These are phyloP conservation scores for Mycteria americana DNA, from an alignment of 2,797 vertebrate genomes.

Conservation along the genomic window DNA sequence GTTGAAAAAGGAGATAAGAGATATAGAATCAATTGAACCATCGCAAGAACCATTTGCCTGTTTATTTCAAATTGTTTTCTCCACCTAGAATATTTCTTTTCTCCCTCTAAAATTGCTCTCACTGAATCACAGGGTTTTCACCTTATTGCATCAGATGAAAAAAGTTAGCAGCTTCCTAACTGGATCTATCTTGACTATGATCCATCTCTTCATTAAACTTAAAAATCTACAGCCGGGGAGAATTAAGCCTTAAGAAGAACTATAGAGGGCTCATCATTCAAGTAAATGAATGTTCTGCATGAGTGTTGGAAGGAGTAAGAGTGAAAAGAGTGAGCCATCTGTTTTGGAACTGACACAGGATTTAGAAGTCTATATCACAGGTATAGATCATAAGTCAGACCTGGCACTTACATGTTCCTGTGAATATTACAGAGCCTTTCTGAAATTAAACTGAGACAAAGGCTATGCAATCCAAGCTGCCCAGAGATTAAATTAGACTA, in stretches of 20 bases:
- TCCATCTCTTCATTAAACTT: conserved; percentile 60
- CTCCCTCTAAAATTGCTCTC: neutral
- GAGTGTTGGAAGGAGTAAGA: conserved; percentile 19
- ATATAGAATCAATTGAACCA: neutral
- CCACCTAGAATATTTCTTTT: neutral
- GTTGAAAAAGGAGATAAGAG: neutral
- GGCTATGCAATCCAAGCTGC: neutral
- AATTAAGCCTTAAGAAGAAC: conserved; percentile 51
- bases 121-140: neutral
- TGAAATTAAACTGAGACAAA: conserved; percentile 26
- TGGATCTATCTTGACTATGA: conserved; percentile 54
- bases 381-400: conserved; percentile 53
- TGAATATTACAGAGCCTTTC: conserved; percentile 18
- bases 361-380: conserved; percentile 11
- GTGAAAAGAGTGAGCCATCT: conserved; percentile 35
- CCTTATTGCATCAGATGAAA: neutral
- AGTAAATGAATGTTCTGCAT: conserved; percentile 63
- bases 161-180: conserved; percentile 35
- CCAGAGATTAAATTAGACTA: neutral
- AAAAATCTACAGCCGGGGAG: conserved; percentile 30
- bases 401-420: conserved; percentile 27
- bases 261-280: conserved; percentile 50
- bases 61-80: neutral
- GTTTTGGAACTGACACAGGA: conserved; percentile 42
- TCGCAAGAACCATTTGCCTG: neutral